These are phyloP conservation scores for Lasioglossum baleicum DNA, from an alignment of 1,140 invertebrate species.

Conservation along the genomic window DNA sequence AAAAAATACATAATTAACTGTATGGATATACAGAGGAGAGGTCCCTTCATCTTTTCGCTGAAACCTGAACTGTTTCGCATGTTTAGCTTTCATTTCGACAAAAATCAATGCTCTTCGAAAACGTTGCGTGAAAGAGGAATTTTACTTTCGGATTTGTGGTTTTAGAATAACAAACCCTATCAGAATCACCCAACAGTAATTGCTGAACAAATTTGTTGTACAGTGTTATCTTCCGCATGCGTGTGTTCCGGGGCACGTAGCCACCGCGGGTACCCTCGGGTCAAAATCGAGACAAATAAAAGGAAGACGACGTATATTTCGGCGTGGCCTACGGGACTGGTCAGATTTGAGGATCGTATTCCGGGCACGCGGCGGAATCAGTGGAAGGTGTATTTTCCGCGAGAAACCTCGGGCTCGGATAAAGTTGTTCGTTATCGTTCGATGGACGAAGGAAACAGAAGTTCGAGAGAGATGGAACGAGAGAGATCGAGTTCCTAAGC, in stretches of 20 bases:
- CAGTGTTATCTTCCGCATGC: not conserved
- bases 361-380: conserved; percentile 63
- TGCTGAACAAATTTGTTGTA: no score
- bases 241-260: conserved; percentile 20
- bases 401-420: conserved; percentile 66
- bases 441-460: conserved; percentile 51
- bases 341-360: conserved; percentile 59
- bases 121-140: no score
- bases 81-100: no score
- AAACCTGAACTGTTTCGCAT: no score
- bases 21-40: no score
- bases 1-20: no score
- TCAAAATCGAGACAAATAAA: conserved; percentile 27
- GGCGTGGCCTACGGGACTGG: conserved; percentile 33
- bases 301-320: conserved; percentile 12
- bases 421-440: conserved; percentile 61
- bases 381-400: conserved; percentile 65
- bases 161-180: no score
- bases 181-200: no score
- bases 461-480: conserved; percentile 23
- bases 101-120: no score
- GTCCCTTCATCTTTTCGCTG: no score
- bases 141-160: no score
- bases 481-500: not conserved
- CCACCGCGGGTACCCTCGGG: not conserved